Base-by-base conservation (phyloP, 2,888 invertebrate species). In the Drosophila subsilvestris region DNA sequence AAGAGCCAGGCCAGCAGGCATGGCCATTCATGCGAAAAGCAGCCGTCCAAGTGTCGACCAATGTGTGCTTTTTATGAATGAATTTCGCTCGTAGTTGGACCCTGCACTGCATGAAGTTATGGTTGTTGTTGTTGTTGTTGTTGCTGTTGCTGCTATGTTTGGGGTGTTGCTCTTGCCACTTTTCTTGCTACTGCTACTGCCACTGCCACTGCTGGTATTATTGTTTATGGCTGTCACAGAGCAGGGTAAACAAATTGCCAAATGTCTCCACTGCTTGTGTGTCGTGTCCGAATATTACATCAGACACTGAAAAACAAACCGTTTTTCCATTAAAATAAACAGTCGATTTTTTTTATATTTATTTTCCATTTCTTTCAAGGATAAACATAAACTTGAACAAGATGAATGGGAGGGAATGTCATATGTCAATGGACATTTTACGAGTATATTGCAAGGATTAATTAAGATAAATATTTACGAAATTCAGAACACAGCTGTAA, bases 21-120 rank as follows among this genome's bases (percentile, higher is more conserved):
- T 65, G 74, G 56, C 69, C 83, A 81, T 80, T 86, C 81, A 86
- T 76, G 86, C 84, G 73, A 84, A 78, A 79, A 69, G 62, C 78
- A 65, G 60, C 50, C 67, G 56, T 67, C 75, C 74, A 80, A 75
- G 72, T 74, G 74, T 57, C 75, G 71, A 67, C 54, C 47, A 53
- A 60, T 63, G 65, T 66, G 65, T 49, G 65, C 65, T 78, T 84
- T 86, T 77, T 77, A 83, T 87, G 86, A 86, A 86, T 87, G 86
- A 87, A 85, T 76, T 85, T 79, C 73, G 85, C 73, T 67, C 70
- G 82, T 65, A 74, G 79, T 73, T 84, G 77, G 37, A 37, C 37
- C n/a, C 37, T 37, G 14, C 37, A 37, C 49, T 50, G 50, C 61
- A 45, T n/a, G 65, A 55, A 57, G 58, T 59, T 63, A 63, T 53